These are phyloP conservation scores for Mantis religiosa DNA, from an alignment of 2,888 invertebrate genomes.

Conservation along the genomic window DNA sequence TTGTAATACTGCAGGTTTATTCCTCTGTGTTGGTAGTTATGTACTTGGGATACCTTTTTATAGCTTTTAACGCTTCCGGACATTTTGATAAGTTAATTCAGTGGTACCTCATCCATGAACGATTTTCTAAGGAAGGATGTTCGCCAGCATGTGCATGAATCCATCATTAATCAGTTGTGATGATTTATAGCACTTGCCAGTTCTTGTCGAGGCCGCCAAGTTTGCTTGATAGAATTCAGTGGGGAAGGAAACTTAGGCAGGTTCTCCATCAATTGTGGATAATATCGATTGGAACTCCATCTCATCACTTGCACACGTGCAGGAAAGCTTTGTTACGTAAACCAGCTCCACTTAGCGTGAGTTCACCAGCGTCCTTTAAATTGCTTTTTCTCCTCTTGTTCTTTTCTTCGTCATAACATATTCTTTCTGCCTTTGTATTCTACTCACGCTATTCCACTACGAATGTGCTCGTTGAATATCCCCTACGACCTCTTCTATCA, in stretches of 20 bases:
- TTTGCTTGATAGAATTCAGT: background rate
- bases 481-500: no score
- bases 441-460: no score
- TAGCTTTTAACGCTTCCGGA: no score
- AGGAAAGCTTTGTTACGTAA: background rate
- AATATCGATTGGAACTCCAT: background rate
- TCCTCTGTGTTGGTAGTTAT: no score
- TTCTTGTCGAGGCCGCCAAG: background rate
- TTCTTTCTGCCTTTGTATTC: no score
- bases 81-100: no score
- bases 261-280: background rate
- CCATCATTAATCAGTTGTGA: background rate
- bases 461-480: no score
- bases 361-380: background rate
- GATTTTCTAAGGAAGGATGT: no score
- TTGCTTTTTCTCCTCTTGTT: background rate
- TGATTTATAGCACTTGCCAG: background rate
- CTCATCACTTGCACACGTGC: background rate
- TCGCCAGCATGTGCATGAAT: background rate
- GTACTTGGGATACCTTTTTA: no score
- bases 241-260: background rate
- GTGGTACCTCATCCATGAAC: no score
- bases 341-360: background rate
- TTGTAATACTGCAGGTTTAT: no score
- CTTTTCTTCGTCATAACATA: background rate